Evolutionary conservation across 1,140 invertebrate species (phyloP), one percentile per base, ranked within the genome.

Genomic region (Cecropterus lyciades): DNA sequence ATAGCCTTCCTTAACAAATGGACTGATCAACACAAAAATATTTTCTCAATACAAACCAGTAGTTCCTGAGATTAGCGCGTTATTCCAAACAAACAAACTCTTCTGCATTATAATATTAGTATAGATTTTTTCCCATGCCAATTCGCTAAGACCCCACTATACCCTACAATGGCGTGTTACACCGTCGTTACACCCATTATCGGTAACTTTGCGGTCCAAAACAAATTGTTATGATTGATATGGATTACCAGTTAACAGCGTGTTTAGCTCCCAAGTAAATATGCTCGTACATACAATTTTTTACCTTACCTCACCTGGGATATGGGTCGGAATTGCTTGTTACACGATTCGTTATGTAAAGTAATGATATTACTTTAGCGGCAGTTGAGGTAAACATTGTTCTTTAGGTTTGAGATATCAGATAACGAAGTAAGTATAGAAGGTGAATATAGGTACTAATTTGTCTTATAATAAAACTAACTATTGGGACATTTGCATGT

Each of bases 141-240:
- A 40, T 55, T 5, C 33, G 14, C 30, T 11, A 8, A 0, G 8
- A 17, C 2, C 30, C 15, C 11, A 37, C 16, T 37, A 40, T 14
- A 11, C 14, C 8, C 14, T 7, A 55, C 11, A 40, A 15, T 55
- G 14, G 30, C 52, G 52, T 55, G 52, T 55, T 40, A 55, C 33
- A 55, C 30, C 52, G 33, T 55, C 52, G 52, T 55, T 55, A 55
- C 52, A 40, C n/a, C 24, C 52, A 40, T 37, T 55, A 55, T 40
- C 52, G 14, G 52, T 55, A 55, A 55, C 52, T 40, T 51, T 27
- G 52, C 13, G 52, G 30, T 10, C 30, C 33, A 40, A 52, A 55
- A 55, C 52, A 55, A 55, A 55, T 55, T 55, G 52, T 37, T 55
- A 55, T 55, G 52, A 55, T 55, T 55, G 52, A 55, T 55, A 55